Evolutionary conservation across 2,113 vertebrate genomes (phyloP), one percentile per base, ranked within the genome.

Genomic region (Thomomys bottae): DNA sequence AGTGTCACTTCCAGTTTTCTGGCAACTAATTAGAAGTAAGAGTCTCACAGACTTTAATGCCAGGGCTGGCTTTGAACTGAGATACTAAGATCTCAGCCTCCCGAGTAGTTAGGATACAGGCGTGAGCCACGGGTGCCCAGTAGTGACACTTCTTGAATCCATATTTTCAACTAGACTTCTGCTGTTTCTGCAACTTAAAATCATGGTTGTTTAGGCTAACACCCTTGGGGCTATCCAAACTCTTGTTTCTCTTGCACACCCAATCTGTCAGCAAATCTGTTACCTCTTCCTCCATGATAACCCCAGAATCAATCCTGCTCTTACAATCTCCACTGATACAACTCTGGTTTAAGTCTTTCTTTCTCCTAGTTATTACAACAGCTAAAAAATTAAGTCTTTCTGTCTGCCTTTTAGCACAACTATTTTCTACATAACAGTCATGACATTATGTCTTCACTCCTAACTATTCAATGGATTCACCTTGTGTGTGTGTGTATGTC

Each of bases 251-350:
- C 36, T 68, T 92, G 79, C 28, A 66, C 1, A 59, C 20, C 10
- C 49, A 84, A 61, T 23, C 64, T 77, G 28, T 77, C 70, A 81
- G 63, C 32, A 83, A 89, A 84, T 91, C 36, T 86, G n/a, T 85
- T 88, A 73, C 6, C 12, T 73, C 59, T 59, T 88, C 54, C 70
- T 91, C 76, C 78, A 88, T 90, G 90, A 89, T 40, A 71, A 34
- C 18, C 38, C 38, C 45, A 82, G 24, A 75, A 78, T 63, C 63
- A 38, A 12, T 88, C 14, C 4, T 6, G 80, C 85, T 63, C 59
- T 66, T 34, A 67, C 21, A 32, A 76, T 14, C 32, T 90, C 36
- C 40, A 83, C 15, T 20, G 75, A 45, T 24, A 85, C 21, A 67
- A 54, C n/a, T 34, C 45, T 73, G 30, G 71, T 36, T 5, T 79